Conservation (phyloP, 2,113 vertebrate species). For the Microcebus griseorufus region DNA sequence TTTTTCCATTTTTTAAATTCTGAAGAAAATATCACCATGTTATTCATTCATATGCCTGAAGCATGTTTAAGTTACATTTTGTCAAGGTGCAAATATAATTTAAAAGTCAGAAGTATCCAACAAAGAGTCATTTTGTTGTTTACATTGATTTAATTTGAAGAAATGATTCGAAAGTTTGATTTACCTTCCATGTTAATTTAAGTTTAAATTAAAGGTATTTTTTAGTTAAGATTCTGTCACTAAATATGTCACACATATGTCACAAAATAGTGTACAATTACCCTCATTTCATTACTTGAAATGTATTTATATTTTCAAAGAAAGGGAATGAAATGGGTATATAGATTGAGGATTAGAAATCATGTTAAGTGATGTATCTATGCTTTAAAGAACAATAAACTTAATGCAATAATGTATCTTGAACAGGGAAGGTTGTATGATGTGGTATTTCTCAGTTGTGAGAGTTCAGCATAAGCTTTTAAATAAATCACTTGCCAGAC, state of each 20-base stretch:
- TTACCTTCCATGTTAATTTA: constrained; percentile 35
- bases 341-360: neutral
- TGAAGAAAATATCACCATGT: constrained; percentile 40
- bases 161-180: neutral
- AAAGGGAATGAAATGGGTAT: neutral
- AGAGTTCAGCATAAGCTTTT: neutral
- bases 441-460: neutral
- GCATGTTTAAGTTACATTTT: neutral
- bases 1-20: neutral
- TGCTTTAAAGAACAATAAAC: neutral
- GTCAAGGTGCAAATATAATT: neutral
- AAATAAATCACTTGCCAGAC: constrained; percentile 26
- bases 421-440: neutral
- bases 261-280: neutral
- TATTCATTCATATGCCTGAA: neutral
- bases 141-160: neutral
- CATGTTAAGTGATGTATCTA: neutral
- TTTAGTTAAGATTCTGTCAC: neutral
- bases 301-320: constrained; percentile 22
- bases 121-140: neutral
- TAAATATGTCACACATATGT: neutral
- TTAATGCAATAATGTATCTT: neutral
- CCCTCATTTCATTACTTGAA: neutral
- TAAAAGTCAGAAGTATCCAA: constrained; percentile 23
- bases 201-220: neutral